phyloP scores from a whole-genome alignment of 2,797 vertebrate genomes.

The Arctocebus calabarensis region DNA sequence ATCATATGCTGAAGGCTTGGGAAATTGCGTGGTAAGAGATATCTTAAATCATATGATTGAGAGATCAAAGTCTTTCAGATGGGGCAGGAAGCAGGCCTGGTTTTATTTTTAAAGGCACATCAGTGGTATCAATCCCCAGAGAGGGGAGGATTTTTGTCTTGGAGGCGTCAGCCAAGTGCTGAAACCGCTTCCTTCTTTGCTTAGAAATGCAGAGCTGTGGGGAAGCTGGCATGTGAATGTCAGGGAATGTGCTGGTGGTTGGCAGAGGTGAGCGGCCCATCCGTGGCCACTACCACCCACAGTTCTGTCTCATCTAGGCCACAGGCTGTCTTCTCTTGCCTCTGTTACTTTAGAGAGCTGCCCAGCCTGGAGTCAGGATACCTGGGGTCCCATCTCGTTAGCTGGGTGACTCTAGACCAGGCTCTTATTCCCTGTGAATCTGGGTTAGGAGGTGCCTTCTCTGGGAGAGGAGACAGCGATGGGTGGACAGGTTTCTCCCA shows the following conservation, averaged over 20 bases:
- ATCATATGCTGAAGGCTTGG: conserved; percentile 57
- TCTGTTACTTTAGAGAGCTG: neutral
- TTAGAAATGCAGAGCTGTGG: neutral
- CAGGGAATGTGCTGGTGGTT: neutral
- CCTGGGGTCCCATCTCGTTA: neutral
- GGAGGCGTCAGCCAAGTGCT: conserved; percentile 49
- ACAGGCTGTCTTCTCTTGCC: neutral
- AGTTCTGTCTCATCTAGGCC: neutral
- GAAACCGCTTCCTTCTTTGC: conserved; percentile 34
- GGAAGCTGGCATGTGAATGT: conserved; percentile 17
- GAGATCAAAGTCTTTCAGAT: conserved; percentile 65
- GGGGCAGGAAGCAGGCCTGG: conserved; percentile 77
- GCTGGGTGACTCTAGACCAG: neutral
- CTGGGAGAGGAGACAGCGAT: neutral
- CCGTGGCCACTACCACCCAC: neutral
- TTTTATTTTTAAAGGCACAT: conserved; percentile 72
- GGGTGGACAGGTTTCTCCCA: neutral
- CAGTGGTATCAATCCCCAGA: conserved; percentile 30
- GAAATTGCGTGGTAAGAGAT: conserved; percentile 64
- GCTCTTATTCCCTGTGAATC: neutral
- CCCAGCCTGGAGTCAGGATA: neutral
- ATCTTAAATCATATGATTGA: conserved; percentile 9
- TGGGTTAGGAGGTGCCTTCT: neutral
- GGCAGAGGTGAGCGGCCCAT: neutral
- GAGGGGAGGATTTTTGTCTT: conserved; percentile 28